A percentile compares a stretch with the other conserved stretches of the same genome.
Evolutionary conservation across 2,797 vertebrate species (phyloP).

Genomic region (Sebastes matsubarae): DNA sequence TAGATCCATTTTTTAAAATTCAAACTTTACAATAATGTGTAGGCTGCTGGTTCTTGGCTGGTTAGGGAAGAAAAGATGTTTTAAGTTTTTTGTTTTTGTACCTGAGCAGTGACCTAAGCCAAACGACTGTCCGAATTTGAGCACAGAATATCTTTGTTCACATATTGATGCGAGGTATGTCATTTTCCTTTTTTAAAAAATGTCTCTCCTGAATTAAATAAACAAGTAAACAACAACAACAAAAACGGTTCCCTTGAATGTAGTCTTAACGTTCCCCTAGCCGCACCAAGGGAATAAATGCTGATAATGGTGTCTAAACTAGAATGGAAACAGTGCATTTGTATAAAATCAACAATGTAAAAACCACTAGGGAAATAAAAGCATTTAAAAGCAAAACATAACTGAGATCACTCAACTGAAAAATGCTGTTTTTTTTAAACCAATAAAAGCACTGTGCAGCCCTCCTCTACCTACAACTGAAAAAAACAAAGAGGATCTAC

Average conservation of each 20-base stretch:
- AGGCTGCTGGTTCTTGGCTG: slow-evolving; percentile 70
- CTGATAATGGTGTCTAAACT: slow-evolving; percentile 50
- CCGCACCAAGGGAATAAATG: slow-evolving; percentile 66
- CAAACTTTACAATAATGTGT: slow-evolving; percentile 77
- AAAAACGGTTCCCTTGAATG: slow-evolving; percentile 62
- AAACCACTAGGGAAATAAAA: slow-evolving; percentile 69
- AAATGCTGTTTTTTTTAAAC: slow-evolving; percentile 28
- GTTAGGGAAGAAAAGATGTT: slow-evolving; percentile 52
- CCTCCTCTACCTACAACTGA: slow-evolving; percentile 37
- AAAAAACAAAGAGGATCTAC: slow-evolving; percentile 33
- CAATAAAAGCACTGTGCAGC: slow-evolving; percentile 31
- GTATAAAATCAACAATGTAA: slow-evolving; percentile 61
- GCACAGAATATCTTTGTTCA: slow-evolving; percentile 65
- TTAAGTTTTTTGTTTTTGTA: slow-evolving; percentile 34
- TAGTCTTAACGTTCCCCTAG: slow-evolving; percentile 60
- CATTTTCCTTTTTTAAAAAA: slow-evolving; percentile 9
- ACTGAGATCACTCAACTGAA: slow-evolving; percentile 52
- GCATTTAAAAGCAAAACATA: slow-evolving; percentile 63
- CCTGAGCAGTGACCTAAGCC: slow-evolving; percentile 77
- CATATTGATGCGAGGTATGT: slow-evolving; percentile 68
- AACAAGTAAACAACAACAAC: slow-evolving; percentile 57
- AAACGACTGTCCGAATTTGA: slow-evolving; percentile 63
- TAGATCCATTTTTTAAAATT: slow-evolving; percentile 71
- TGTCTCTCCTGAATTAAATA: slow-evolving; percentile 63
- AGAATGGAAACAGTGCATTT: slow-evolving; percentile 53